phyloP scores from a whole-genome alignment of 1,140 invertebrate genomes.

The Leptinotarsa texana region DNA sequence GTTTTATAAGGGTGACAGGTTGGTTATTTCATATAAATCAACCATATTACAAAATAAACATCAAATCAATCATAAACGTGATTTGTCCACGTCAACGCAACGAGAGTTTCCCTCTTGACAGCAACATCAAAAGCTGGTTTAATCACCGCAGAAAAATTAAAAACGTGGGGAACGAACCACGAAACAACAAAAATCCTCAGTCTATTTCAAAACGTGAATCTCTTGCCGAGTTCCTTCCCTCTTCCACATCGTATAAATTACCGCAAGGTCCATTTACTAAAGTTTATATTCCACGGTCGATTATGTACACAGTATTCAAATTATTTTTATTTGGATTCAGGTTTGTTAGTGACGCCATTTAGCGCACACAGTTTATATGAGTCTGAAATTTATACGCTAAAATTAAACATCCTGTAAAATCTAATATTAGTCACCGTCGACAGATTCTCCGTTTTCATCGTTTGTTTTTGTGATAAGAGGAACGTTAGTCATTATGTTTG shows the following conservation, averaged over 20 bases:
- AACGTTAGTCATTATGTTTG: neutral
- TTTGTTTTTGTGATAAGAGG: neutral
- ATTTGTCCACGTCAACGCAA: too few relatives aligned
- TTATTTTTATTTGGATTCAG: slow-evolving; percentile 38
- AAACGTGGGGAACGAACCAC: neutral
- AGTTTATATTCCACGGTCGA: slow-evolving; percentile 40
- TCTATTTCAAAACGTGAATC: slow-evolving; percentile 6
- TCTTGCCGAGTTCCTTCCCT: slow-evolving; percentile 15
- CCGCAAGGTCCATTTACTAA: slow-evolving; percentile 36
- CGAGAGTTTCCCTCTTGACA: neutral
- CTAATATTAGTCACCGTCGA: slow-evolving; percentile 11
- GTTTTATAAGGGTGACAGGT: too few relatives aligned
- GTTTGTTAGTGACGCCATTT: slow-evolving; percentile 35
- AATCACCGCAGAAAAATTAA: neutral
- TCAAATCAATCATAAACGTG: too few relatives aligned
- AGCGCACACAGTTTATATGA: slow-evolving; percentile 14
- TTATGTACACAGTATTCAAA: slow-evolving; percentile 36
- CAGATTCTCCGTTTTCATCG: neutral
- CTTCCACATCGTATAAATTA: slow-evolving; percentile 25
- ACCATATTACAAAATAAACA: too few relatives aligned
- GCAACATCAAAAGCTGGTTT: neutral
- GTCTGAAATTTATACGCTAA: slow-evolving; percentile 25
- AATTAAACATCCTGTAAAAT: slow-evolving; percentile 25
- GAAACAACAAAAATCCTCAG: neutral
- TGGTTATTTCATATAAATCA: too few relatives aligned